A percentile compares a stretch with the other conserved stretches of the same genome.
These are phyloP conservation scores for Rhorus exstirpatorius DNA, from an alignment of 2,888 invertebrate species.

Conservation along the genomic window DNA sequence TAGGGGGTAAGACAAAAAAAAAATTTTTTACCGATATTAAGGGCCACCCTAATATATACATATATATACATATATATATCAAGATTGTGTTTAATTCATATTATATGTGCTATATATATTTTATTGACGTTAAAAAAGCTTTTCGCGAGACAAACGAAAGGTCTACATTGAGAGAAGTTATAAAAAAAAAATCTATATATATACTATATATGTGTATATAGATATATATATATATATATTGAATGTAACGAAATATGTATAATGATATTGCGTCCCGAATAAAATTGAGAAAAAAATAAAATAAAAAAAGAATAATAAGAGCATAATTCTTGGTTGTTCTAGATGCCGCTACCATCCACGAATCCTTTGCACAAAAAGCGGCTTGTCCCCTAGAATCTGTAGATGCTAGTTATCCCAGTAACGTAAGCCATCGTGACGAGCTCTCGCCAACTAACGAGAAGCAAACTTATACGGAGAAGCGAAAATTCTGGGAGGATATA, in stretches of 20 bases:
- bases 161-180: conserved; percentile 53
- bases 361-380: conserved; percentile 84
- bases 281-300: conserved; percentile 50
- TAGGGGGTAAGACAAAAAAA: no score
- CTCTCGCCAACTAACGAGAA: conserved; percentile 81
- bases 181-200: conserved; percentile 17
- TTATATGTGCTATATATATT: conserved; percentile 70
- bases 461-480: conserved; percentile 84
- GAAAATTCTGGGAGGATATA: conserved; percentile 85
- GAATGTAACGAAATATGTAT: conserved; percentile 61
- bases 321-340: conserved; percentile 84
- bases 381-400: conserved; percentile 84
- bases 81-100: conserved; percentile 63
- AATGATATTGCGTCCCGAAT: conserved; percentile 56
- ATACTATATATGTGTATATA: no score
- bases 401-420: conserved; percentile 85
- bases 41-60: no score
- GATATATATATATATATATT: conserved; percentile 36
- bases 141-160: conserved; percentile 69
- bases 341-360: conserved; percentile 84
- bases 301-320: conserved; percentile 74
- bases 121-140: conserved; percentile 62
- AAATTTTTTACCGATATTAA: no score
- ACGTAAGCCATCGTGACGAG: conserved; percentile 76
- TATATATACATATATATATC: no score